phyloP scores from a whole-genome alignment of 2,797 vertebrate species.

The Acanthis flammea region DNA sequence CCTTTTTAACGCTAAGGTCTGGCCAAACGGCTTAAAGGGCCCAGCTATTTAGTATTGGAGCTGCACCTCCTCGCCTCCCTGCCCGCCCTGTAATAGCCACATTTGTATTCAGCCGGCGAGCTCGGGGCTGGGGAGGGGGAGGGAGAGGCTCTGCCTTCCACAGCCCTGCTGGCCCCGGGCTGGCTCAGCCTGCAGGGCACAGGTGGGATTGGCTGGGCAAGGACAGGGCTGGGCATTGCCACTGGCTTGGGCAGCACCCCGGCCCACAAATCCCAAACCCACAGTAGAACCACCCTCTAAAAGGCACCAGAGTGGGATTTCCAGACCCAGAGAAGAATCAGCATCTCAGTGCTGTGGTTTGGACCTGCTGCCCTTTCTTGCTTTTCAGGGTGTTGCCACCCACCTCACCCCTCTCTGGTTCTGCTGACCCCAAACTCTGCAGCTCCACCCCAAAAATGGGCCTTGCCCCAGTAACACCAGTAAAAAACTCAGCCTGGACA shows the following conservation, averaged over 20 bases:
- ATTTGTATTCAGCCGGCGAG: slow-evolving; percentile 53
- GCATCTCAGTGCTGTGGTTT: neutral
- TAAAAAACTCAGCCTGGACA: rapidly evolving
- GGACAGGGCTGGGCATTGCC: neutral
- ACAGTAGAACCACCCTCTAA: neutral
- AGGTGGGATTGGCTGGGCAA: rapidly evolving
- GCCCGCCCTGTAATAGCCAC: slow-evolving; percentile 25
- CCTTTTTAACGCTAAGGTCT: slow-evolving; percentile 30
- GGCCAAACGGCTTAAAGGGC: slow-evolving; percentile 54
- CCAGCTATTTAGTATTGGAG: slow-evolving; percentile 63
- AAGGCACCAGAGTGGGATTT: neutral
- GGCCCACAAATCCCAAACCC: neutral
- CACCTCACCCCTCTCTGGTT: neutral
- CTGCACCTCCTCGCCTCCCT: slow-evolving; percentile 16
- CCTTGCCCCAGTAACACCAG: rapidly evolving
- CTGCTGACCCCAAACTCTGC: neutral
- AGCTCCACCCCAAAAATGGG: rapidly evolving
- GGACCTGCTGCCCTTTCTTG: neutral
- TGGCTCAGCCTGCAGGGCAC: neutral
- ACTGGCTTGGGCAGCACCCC: rapidly evolving
- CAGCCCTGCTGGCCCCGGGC: neutral
- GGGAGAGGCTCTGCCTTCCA: neutral
- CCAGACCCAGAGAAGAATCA: neutral
- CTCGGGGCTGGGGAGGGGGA: neutral
- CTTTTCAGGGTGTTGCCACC: neutral